Evolutionary conservation across 2,113 vertebrate species (phyloP).

Genomic region (Glaucomys volans): DNA sequence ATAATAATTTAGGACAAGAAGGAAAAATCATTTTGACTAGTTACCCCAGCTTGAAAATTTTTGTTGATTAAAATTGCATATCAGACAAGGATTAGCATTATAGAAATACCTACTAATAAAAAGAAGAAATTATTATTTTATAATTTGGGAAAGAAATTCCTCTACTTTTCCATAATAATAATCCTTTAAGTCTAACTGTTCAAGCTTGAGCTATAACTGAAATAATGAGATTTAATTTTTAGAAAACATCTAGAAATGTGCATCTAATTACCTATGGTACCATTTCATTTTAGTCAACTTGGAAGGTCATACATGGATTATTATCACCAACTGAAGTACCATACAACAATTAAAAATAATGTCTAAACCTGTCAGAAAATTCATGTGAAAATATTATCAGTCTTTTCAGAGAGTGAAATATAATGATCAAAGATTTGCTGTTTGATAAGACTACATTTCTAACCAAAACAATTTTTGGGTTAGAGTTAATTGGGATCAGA

Average conservation of each 20-base stretch:
- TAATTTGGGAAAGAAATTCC: background rate
- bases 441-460: background rate
- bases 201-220: background rate
- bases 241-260: slow-evolving; percentile 19
- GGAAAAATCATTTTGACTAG: background rate
- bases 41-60: background rate
- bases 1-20: slow-evolving; percentile 4
- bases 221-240: background rate
- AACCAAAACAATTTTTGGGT: background rate
- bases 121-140: slow-evolving; percentile 11
- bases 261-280: background rate
- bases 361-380: background rate
- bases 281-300: background rate
- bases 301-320: background rate
- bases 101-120: slow-evolving; percentile 6
- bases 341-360: background rate
- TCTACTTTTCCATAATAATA: background rate
- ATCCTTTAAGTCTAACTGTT: background rate
- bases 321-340: slow-evolving; percentile 9
- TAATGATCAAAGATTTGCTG: slow-evolving; percentile 3
- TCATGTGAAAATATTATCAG: background rate
- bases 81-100: background rate
- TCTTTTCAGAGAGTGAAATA: background rate
- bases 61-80: background rate
- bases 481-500: background rate